Conservation (phyloP, 2,888 invertebrate genomes). For the Quadroppia sp. region DNA sequence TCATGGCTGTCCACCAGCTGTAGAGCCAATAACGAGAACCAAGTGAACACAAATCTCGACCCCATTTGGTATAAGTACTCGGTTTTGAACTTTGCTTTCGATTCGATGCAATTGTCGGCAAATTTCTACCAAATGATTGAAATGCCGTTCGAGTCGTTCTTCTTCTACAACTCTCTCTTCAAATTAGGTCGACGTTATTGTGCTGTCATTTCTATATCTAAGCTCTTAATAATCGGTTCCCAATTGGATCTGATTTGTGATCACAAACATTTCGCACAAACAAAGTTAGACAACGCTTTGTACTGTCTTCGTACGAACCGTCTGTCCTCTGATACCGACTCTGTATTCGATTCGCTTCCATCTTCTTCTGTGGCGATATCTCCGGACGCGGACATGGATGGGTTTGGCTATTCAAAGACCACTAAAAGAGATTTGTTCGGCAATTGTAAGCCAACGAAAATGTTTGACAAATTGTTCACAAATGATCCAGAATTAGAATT, state of each 20-base stretch:
- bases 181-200: slow-evolving; percentile 32
- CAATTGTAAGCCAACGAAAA: too few species aligned
- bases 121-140: slow-evolving; percentile 34
- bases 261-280: neutral
- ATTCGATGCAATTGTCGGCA: slow-evolving; percentile 1
- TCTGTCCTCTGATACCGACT: neutral
- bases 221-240: slow-evolving; percentile 35
- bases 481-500: too few species aligned
- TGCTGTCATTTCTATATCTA: neutral
- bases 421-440: too few species aligned
- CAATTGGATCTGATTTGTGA: slow-evolving; percentile 25
- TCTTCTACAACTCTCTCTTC: slow-evolving; percentile 23
- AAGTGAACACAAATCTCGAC: neutral
- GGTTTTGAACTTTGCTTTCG: slow-evolving; percentile 9
- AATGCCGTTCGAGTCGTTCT: slow-evolving; percentile 22
- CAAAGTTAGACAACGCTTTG: neutral
- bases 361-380: too few species aligned
- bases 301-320: neutral
- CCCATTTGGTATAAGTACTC: slow-evolving; percentile 38
- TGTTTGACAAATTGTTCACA: too few species aligned
- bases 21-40: neutral
- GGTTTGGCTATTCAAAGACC: too few species aligned
- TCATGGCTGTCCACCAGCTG: neutral
- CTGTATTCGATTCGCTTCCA: neutral
- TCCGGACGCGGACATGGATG: neutral